These are phyloP conservation scores for Helobdella robusta DNA, from an alignment of 2,888 invertebrate genomes.

Conservation along the genomic window DNA sequence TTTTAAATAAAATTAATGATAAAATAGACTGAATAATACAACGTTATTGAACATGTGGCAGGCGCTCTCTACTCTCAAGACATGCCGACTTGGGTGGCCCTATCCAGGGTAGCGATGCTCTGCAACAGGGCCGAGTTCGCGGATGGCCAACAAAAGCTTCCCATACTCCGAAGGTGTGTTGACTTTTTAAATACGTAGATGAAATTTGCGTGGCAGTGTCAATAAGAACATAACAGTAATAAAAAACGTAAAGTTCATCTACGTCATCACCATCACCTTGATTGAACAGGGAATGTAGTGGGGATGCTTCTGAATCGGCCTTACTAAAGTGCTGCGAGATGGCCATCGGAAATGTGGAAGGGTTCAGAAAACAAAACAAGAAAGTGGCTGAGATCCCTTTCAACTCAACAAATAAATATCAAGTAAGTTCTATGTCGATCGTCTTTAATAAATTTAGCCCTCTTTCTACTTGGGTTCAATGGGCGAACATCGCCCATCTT, in stretches of 20 bases:
- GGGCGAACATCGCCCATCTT: no score
- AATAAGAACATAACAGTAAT: no score
- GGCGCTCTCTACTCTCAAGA: slow-evolving; percentile 5
- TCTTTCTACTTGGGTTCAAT: no score
- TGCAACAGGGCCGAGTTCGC: slow-evolving; percentile 28
- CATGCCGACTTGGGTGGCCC: slow-evolving; percentile 13
- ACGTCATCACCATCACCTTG: no score
- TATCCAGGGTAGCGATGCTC: slow-evolving; percentile 23
- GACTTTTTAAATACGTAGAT: no score
- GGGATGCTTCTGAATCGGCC: slow-evolving; percentile 53
- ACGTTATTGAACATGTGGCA: no score
- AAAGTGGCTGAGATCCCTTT: slow-evolving; percentile 52
- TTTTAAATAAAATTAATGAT: no score
- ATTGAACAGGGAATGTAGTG: slow-evolving; percentile 50
- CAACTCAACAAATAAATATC: slow-evolving; percentile 54
- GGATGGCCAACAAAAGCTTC: slow-evolving; percentile 16
- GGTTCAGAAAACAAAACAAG: slow-evolving; percentile 44
- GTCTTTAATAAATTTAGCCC: no score
- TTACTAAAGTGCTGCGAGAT: slow-evolving; percentile 49
- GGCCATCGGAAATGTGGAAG: slow-evolving; percentile 45
- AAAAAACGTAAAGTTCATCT: no score
- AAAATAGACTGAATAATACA: no score
- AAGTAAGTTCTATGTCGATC: no score
- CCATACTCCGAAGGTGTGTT: slow-evolving; percentile 22
- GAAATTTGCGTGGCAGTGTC: no score